These are phyloP conservation scores for Rhinolophus ferrumequinum DNA, from an alignment of 2,113 vertebrate genomes.

Conservation along the genomic window DNA sequence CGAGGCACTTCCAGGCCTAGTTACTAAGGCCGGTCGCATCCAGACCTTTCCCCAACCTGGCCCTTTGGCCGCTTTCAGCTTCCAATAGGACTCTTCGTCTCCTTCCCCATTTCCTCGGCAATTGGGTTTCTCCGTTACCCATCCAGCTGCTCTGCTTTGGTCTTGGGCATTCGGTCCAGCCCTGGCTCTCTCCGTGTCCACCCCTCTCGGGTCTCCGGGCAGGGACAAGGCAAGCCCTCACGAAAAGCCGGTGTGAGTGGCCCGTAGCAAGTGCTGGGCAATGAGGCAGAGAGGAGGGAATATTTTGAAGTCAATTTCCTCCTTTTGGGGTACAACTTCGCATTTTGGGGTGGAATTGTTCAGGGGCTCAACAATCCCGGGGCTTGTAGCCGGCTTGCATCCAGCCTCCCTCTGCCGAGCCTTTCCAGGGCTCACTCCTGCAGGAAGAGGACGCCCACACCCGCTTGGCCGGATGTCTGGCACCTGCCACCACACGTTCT, in stretches of 20 bases:
- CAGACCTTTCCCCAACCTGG: neutral
- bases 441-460: neutral
- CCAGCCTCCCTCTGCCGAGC: neutral
- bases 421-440: neutral
- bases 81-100: neutral
- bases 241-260: neutral
- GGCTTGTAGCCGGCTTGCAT: neutral
- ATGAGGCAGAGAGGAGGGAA: neutral
- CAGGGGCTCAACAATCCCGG: neutral
- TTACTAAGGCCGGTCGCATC: neutral
- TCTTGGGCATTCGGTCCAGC: neutral
- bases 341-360: neutral
- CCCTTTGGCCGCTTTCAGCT: neutral
- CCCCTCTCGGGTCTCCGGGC: neutral
- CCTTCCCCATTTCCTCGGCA: neutral
- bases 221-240: neutral
- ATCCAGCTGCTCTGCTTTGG: neutral
- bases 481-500: neutral
- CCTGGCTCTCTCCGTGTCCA: neutral
- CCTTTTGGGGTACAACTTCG: neutral
- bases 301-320: neutral
- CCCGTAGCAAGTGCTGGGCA: neutral
- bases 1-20: neutral
- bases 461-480: neutral
- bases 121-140: neutral